Conservation (phyloP, 2,113 vertebrate genomes). For the Spea multiplicata region DNA sequence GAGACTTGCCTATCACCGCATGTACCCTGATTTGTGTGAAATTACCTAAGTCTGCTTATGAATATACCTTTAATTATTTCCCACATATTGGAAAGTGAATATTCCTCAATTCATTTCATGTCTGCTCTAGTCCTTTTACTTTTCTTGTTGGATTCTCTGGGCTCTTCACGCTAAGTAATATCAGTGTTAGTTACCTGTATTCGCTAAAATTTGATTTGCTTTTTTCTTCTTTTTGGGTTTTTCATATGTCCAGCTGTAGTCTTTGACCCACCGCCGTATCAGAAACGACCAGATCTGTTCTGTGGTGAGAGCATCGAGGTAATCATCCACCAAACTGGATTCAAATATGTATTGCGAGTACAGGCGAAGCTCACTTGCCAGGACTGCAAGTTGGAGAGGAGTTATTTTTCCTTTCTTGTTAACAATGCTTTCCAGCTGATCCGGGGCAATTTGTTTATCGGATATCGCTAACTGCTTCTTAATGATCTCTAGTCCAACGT, state of each 20-base stretch:
- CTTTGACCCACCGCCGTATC: conserved; percentile 52
- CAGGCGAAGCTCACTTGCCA: conserved; percentile 50
- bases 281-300: conserved; percentile 56
- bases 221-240: background rate
- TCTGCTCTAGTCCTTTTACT: no score
- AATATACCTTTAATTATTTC: no score
- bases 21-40: no score
- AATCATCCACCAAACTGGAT: conserved; percentile 48
- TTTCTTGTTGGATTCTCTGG: no score
- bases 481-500: conserved; percentile 43
- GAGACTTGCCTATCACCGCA: no score
- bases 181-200: conserved; percentile 20
- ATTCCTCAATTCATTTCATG: no score
- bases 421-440: conserved; percentile 12
- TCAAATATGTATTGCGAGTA: conserved; percentile 43
- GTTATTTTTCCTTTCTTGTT: conserved; percentile 46
- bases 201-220: background rate
- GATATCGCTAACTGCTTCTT: conserved; percentile 29
- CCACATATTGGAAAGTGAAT: no score
- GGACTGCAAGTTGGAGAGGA: conserved; percentile 49
- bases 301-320: conserved; percentile 45
- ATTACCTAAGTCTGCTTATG: no score
- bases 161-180: no score
- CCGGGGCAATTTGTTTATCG: conserved; percentile 3
- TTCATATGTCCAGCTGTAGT: conserved; percentile 50